phyloP scores from a whole-genome alignment of 2,888 invertebrate genomes.

The Deilephila porcellus region DNA sequence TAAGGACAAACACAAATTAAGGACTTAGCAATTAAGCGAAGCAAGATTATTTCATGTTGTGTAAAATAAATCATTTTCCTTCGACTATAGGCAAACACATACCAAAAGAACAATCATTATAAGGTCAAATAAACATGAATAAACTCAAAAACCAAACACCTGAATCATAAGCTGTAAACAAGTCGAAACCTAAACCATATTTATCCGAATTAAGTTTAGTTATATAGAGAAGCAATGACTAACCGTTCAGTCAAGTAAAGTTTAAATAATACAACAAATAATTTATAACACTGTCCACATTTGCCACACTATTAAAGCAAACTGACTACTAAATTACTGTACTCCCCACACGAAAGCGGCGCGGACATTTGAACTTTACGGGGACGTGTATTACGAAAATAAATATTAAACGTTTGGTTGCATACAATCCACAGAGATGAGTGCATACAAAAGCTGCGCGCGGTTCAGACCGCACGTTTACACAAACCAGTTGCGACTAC shows the following conservation, averaged over 20 bases:
- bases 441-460: conserved; percentile 51
- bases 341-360: conserved; percentile 24
- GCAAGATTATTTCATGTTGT: background rate
- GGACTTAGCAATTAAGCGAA: background rate
- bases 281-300: conserved; percentile 28
- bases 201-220: background rate
- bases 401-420: conserved; percentile 54
- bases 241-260: conserved; percentile 18
- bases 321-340: conserved; percentile 29
- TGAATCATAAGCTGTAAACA: background rate
- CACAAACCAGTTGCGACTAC: conserved; percentile 19
- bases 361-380: conserved; percentile 47
- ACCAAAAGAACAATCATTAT: background rate
- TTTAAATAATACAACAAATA: conserved; percentile 26
- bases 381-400: conserved; percentile 53
- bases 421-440: conserved; percentile 54
- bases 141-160: background rate
- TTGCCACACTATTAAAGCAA: conserved; percentile 28
- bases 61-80: too few species aligned
- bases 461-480: conserved; percentile 45
- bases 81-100: background rate
- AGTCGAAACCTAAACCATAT: conserved; percentile 1
- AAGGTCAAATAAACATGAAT: background rate
- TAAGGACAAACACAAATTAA: background rate
- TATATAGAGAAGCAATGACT: conserved; percentile 15